phyloP scores from a whole-genome alignment of 2,888 invertebrate species.

The Acronicta aceris region DNA sequence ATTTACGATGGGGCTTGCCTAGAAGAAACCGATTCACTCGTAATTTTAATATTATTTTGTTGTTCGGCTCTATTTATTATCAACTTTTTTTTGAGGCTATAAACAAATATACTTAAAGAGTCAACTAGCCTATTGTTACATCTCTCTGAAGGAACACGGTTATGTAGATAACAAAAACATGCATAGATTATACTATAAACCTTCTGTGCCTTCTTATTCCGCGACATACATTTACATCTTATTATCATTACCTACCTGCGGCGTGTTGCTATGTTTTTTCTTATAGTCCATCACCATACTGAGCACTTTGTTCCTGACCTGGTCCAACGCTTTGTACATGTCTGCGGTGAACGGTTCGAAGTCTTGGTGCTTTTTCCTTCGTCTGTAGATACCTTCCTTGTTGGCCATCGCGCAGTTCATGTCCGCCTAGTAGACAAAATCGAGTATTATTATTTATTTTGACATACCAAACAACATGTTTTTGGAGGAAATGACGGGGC shows the following conservation, averaged over 20 bases:
- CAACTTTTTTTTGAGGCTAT: too few relatives aligned
- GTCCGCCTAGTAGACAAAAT: slow-evolving; percentile 71
- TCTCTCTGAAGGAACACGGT: too few relatives aligned
- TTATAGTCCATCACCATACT: slow-evolving; percentile 63
- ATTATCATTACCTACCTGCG: slow-evolving; percentile 12
- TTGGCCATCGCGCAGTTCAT: slow-evolving; percentile 90
- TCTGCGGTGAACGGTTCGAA: slow-evolving; percentile 92
- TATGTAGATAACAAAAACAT: background rate
- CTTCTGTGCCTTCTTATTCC: slow-evolving; percentile 16
- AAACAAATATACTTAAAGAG: too few relatives aligned
- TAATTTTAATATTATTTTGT: too few relatives aligned
- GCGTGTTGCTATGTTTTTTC: slow-evolving; percentile 40
- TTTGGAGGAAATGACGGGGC: too few relatives aligned
- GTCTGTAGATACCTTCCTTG: slow-evolving; percentile 92
- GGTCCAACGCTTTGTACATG: slow-evolving; percentile 85
- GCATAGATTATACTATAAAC: background rate
- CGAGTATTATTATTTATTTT: background rate
- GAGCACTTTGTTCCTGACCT: slow-evolving; percentile 64
- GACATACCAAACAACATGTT: too few relatives aligned
- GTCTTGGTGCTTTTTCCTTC: slow-evolving; percentile 90
- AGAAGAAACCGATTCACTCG: too few relatives aligned
- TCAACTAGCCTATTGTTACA: too few relatives aligned
- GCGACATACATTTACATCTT: background rate
- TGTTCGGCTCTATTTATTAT: too few relatives aligned
- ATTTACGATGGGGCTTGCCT: too few relatives aligned